phyloP scores from a whole-genome alignment of 2,113 vertebrate species.

The Grus americana region DNA sequence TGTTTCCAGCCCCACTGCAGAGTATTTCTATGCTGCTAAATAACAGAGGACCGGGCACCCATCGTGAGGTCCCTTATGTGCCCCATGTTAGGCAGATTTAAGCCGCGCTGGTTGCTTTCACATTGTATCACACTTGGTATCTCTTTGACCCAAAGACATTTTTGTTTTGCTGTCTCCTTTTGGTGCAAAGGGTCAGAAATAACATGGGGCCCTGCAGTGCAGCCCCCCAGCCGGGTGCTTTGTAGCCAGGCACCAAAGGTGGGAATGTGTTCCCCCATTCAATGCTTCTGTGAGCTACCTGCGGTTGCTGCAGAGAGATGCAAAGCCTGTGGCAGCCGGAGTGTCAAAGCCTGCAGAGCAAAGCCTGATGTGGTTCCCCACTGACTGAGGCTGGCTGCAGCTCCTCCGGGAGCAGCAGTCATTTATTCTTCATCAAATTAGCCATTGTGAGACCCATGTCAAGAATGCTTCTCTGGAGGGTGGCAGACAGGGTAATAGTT shows the following conservation, averaged over 20 bases:
- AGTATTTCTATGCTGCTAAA: background rate
- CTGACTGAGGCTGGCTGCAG: too few species aligned
- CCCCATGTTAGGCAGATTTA: background rate
- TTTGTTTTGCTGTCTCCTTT: background rate
- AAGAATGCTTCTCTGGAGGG: background rate
- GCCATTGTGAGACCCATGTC: background rate
- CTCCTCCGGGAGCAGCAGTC: rapidly evolving
- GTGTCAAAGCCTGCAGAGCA: background rate
- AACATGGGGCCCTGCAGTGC: rapidly evolving
- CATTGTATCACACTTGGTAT: rapidly evolving
- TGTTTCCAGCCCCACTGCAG: background rate
- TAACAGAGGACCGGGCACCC: background rate
- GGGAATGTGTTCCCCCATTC: rapidly evolving
- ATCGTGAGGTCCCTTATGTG: background rate
- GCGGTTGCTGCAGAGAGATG: background rate
- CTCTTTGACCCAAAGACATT: background rate
- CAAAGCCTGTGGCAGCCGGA: background rate
- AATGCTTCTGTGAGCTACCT: background rate
- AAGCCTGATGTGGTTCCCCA: background rate
- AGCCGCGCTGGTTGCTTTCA: background rate
- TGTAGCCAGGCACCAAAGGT: rapidly evolving
- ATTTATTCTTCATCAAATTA: background rate
- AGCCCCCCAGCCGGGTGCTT: background rate
- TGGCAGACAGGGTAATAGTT: background rate
- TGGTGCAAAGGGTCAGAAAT: background rate